Evolutionary conservation across 2,888 invertebrate species (phyloP).

Genomic region (Mesorhabditis sp.): DNA sequence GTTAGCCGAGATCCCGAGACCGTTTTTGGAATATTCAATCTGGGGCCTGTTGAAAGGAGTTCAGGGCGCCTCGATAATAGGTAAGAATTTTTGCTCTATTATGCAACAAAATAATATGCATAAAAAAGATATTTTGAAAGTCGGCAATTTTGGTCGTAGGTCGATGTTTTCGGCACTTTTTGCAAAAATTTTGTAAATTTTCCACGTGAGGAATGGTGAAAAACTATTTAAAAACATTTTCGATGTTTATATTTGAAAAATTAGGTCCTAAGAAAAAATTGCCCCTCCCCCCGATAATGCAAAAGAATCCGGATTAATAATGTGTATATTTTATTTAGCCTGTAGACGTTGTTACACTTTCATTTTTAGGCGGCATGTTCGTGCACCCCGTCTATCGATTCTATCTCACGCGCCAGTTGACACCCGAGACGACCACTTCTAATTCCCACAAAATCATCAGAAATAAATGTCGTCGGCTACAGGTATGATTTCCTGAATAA

Average conservation of each 20-base stretch:
- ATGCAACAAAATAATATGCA: not conserved
- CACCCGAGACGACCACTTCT: constrained; percentile 44
- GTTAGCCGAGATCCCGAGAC: constrained; percentile 43
- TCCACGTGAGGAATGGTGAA: too few species aligned
- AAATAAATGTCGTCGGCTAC: constrained; percentile 41
- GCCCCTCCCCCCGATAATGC: too few species aligned
- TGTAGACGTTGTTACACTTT: not conserved
- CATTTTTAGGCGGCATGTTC: constrained; percentile 41
- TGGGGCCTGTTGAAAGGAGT: constrained; percentile 45
- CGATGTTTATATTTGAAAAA: too few species aligned
- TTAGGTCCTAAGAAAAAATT: too few species aligned
- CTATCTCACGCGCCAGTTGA: constrained; percentile 35
- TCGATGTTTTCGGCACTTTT: too few species aligned
- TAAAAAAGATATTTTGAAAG: not conserved
- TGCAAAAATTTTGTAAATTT: too few species aligned
- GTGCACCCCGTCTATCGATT: constrained; percentile 50
- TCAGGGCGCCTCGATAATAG: constrained; percentile 43
- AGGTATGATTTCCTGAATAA: constrained; percentile 23
- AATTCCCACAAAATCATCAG: constrained; percentile 52
- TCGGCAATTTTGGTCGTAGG: too few species aligned
- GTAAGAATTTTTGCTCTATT: constrained; percentile 18
- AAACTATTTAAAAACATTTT: too few species aligned
- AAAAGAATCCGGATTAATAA: too few species aligned
- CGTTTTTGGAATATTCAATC: constrained; percentile 44
- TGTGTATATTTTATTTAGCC: too few species aligned